Evolutionary conservation across 2,797 vertebrate species (phyloP), one percentile per base, ranked within the genome.

Genomic region (Acrossocheilus fasciatus): DNA sequence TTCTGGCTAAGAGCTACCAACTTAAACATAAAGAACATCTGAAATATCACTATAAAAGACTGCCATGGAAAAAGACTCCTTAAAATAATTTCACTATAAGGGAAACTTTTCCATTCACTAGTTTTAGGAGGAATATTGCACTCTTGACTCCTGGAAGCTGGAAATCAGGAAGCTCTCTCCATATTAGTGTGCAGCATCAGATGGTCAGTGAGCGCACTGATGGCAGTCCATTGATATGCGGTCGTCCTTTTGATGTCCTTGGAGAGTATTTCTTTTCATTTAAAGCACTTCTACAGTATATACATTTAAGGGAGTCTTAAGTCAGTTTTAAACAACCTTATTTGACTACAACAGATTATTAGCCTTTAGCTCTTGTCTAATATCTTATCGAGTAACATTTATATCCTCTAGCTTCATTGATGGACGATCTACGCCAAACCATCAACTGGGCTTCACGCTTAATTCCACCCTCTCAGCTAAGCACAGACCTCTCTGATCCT

Each of bases 401-500:
- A 70, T 39, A 54, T 54, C 66, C 47, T 70, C 30, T 34, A 69
- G 64, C 45, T 39, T 70, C 34, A 52, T 15, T 82, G 64, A 69
- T 70, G 80, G 66, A 82, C 14, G 20, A 41, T 70, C 18, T 36
- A 50, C 18, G 43, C n/a, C 26, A 50, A 68, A 81, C 59, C 41
- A 30, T 64, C 23, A 81, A 23, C 34, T 6, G 20, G 26, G 59
- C 9, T 81, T 81, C 62, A 52, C 10, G 30, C 62, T 62, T 81
- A 78, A 78, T 78, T 34, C 52, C 34, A 5, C 52, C 69, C 20
- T 30, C 79, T 81, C 26, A 34, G 69, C 7, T 74, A 43, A 74
- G 26, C 10, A 83, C 69, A 74, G n/a, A 45, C 79, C 26, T 83
- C 23, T 20, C 52, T 45, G 52, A 83, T 83, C 39, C n/a, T 74